Evolutionary conservation across 2,113 vertebrate genomes (phyloP).

Genomic region (Ophthalmolycus amberensis): DNA sequence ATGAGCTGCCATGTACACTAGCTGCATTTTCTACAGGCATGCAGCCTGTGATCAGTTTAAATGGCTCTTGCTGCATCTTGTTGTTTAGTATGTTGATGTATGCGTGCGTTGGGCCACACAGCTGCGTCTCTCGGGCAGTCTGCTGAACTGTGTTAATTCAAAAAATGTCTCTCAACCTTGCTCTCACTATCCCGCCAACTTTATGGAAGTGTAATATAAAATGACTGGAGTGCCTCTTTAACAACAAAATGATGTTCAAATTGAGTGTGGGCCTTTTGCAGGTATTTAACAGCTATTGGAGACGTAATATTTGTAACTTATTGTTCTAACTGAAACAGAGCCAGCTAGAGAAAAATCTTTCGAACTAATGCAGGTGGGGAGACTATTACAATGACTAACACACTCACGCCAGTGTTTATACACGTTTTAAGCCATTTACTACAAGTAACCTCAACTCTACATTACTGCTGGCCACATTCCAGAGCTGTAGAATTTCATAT

Average conservation of each 20-base stretch:
- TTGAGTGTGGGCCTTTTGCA: neutral
- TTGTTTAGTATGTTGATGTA: neutral
- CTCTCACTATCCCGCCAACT: neutral
- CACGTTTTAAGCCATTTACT: slow-evolving; percentile 4
- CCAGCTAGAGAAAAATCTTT: too few species aligned
- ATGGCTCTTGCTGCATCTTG: too few species aligned
- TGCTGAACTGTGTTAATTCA: too few species aligned
- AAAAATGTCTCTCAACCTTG: neutral
- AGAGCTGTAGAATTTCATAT: neutral
- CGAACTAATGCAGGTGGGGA: too few species aligned
- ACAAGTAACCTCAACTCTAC: neutral
- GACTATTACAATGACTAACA: neutral
- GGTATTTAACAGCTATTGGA: neutral
- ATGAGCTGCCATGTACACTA: too few species aligned
- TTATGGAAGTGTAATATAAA: too few species aligned
- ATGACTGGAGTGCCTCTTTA: neutral
- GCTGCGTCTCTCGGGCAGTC: too few species aligned
- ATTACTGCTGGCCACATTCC: neutral
- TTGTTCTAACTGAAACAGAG: too few species aligned
- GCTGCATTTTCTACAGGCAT: too few species aligned
- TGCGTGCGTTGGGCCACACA: neutral
- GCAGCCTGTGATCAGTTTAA: too few species aligned
- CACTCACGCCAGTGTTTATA: neutral
- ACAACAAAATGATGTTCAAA: neutral
- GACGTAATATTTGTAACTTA: too few species aligned